Evolutionary conservation across 1,140 invertebrate genomes (phyloP).

Genomic region (Phymastichus coffea): DNA sequence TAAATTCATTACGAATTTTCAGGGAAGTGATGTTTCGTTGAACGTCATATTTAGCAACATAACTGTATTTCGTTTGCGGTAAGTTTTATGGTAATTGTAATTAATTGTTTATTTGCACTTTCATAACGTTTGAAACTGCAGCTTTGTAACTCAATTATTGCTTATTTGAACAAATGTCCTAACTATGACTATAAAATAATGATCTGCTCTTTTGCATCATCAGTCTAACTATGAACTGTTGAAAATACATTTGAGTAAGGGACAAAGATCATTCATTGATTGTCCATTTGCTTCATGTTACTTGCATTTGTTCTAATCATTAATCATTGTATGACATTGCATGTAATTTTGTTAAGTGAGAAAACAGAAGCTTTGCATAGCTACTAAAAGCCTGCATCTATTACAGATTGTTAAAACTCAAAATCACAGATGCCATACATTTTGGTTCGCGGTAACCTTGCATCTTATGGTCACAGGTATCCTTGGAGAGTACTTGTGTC

Average conservation of each 20-base stretch:
- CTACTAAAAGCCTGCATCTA: slow-evolving; percentile 11
- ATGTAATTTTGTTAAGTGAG: neutral
- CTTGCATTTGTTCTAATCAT: neutral
- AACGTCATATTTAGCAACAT: neutral
- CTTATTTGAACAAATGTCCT: slow-evolving; percentile 2
- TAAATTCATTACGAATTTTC: too few relatives aligned
- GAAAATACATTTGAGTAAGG: too few relatives aligned
- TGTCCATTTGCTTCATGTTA: neutral
- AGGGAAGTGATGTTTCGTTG: slow-evolving; percentile 18
- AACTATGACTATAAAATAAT: neutral
- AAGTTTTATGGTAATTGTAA: neutral
- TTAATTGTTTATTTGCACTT: neutral
- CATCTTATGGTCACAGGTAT: slow-evolving; percentile 79
- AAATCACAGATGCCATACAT: slow-evolving; percentile 76
- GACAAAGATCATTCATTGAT: too few relatives aligned
- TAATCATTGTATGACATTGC: neutral
- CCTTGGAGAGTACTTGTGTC: slow-evolving; percentile 82
- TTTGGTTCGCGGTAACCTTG: slow-evolving; percentile 81
- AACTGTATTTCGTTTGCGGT: slow-evolving; percentile 1
- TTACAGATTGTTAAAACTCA: slow-evolving; percentile 36
- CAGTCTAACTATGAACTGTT: too few relatives aligned
- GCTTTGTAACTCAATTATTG: neutral
- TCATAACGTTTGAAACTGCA: neutral
- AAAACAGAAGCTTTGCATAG: slow-evolving; percentile 2
- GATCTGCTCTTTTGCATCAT: too few relatives aligned